Percentiles rank a stretch among this genome's conserved stretches.
Conservation (phyloP, 2,888 invertebrate genomes). For the Omphaloscelis lunosa region DNA sequence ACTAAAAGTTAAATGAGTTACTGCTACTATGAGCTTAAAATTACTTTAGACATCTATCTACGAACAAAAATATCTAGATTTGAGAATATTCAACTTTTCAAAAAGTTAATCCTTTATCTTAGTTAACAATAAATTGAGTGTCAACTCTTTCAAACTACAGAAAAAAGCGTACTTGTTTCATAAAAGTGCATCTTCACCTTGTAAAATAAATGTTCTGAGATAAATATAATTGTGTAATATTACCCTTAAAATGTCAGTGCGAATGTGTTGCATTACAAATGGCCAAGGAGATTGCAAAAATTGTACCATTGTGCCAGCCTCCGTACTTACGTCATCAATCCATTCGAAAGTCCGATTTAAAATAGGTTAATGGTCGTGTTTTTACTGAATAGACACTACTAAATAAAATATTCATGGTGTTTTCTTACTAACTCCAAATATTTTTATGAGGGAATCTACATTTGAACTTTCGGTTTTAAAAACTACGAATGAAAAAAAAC, state of each 20-base stretch:
- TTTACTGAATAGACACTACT: conserved; percentile 79
- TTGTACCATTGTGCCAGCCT: conserved; percentile 81
- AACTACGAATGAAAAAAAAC: conserved; percentile 55
- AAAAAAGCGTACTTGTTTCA: conserved; percentile 18
- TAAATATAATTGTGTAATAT: conserved; percentile 69
- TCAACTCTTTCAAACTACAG: conserved; percentile 1
- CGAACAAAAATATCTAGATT: not conserved
- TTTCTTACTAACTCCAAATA: conserved; percentile 68
- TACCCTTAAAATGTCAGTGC: conserved; percentile 72
- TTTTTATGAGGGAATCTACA: conserved; percentile 57
- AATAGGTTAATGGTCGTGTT: conserved; percentile 85
- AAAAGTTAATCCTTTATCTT: not conserved
- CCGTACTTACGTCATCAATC: conserved; percentile 82
- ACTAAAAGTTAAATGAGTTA: not conserved
- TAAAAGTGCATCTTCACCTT: conserved; percentile 60
- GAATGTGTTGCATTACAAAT: conserved; percentile 77
- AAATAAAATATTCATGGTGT: conserved; percentile 77
- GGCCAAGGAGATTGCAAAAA: conserved; percentile 76
- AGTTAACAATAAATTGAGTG: not conserved
- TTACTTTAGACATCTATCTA: not conserved
- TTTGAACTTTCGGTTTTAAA: conserved; percentile 67
- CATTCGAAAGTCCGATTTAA: conserved; percentile 86
- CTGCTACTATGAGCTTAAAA: not conserved
- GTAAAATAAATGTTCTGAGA: conserved; percentile 67
- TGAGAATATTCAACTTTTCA: not conserved